Conservation (phyloP, 2,113 vertebrate species). For the Damaliscus lunatus region DNA sequence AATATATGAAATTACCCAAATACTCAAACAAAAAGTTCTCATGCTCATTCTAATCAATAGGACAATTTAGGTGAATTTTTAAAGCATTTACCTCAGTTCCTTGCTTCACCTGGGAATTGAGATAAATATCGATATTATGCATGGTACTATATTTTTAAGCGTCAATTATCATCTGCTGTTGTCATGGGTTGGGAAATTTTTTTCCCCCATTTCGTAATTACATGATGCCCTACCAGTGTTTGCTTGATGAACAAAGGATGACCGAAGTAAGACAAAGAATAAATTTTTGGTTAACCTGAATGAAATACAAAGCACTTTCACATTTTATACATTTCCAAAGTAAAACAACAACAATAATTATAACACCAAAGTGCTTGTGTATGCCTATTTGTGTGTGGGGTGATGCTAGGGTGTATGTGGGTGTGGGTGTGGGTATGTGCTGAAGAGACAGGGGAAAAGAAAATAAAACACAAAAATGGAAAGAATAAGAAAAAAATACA, state of each 20-base stretch:
- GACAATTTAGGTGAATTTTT: neutral
- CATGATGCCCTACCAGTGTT: neutral
- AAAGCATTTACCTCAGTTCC: neutral
- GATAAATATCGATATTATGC: neutral
- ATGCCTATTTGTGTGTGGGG: neutral
- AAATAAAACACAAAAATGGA: neutral
- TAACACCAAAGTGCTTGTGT: neutral
- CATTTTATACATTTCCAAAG: neutral
- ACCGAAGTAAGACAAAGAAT: neutral
- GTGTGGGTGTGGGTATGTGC: neutral
- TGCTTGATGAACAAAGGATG: neutral
- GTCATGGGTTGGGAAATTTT: neutral
- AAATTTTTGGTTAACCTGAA: neutral
- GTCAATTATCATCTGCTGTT: neutral
- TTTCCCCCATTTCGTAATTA: neutral
- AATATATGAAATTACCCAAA: neutral
- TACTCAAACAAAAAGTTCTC: neutral
- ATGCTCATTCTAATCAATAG: neutral
- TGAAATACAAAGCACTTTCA: neutral
- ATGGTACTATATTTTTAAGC: neutral
- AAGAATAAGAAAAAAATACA: neutral
- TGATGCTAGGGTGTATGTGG: neutral
- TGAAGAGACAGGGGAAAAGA: neutral
- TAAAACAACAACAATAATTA: neutral
- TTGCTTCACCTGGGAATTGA: neutral